Evolutionary conservation across 2,797 vertebrate genomes (phyloP).

Genomic region (Rhinogobio ventralis): DNA sequence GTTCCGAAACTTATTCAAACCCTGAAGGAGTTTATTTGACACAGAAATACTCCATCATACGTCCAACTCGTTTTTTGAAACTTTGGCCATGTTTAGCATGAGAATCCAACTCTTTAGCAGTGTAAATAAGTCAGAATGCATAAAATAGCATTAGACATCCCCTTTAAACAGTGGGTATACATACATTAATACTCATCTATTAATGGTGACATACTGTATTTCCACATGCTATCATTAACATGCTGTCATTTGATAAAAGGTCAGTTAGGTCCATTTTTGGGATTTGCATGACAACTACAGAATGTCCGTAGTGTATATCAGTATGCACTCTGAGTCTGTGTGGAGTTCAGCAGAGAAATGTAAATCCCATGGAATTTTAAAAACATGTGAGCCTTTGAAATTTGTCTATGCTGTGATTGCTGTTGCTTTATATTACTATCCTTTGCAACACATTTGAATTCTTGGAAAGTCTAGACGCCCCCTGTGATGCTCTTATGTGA

Average conservation of each 20-base stretch:
- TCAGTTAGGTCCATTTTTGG: not conserved
- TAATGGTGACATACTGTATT: not conserved
- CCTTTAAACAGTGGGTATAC: too few species aligned
- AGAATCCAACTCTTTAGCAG: too few species aligned
- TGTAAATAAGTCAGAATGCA: too few species aligned
- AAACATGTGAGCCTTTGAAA: not conserved
- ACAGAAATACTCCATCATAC: too few species aligned
- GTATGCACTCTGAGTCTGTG: too few species aligned
- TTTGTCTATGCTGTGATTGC: not conserved
- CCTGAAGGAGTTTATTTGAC: too few species aligned
- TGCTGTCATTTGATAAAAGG: not conserved
- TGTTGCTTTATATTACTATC: not conserved
- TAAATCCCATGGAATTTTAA: not conserved
- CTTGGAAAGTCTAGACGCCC: slow-evolving; percentile 31
- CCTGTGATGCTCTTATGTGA: slow-evolving; percentile 2
- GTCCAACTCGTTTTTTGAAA: too few species aligned
- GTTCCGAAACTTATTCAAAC: too few species aligned
- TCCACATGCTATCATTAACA: not conserved
- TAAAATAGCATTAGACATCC: too few species aligned
- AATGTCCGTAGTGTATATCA: not conserved
- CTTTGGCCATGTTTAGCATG: too few species aligned
- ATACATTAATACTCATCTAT: not conserved
- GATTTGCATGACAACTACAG: not conserved
- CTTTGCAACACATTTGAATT: not conserved
- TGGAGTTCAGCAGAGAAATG: not conserved